Base-by-base conservation (phyloP, 23 tunicate genomes). In the Styela clava region DNA sequence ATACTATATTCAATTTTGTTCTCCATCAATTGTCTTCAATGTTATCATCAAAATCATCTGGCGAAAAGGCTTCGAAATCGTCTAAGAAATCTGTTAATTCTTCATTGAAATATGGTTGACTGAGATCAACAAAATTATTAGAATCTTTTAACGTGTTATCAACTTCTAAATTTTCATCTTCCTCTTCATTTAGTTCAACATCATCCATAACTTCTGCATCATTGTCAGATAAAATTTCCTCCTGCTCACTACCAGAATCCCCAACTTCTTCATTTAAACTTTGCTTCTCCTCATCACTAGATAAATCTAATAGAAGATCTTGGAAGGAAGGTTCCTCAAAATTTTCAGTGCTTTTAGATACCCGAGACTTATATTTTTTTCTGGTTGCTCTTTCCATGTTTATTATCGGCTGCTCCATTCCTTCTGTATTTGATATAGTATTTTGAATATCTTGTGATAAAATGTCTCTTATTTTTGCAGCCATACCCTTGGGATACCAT, bases 401-500 rank as follows among this genome's bases (percentile, higher is more conserved):
- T 44, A 44, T 5, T 44, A 44, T 44, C 12, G 56, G 56, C 12
- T 44, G 56, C 56, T 44, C 56, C 12, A 44, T 44, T 44, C 56
- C 56, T 44, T 7, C 56, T 5, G 56, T 44, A 44, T 44, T 1
- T 0, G 65, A 52, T 37, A 76, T 73, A 33, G 63, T 74, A 68
- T 74, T 80, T 28, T 52, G 64, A 22, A 86, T 63, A 74, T 86
- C 90, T 64, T 72, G 61, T 25, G 85, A 35, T 19, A 86, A 37
- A 32, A 71, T 34, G 31, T 81, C 79, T 0, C 90, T 81, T 20
- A 86, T 79, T 68, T 85, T 74, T 3, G 85, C 27, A 23, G 87
- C 30, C 51, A 86, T 82, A 36, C 82, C 78, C 18, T 85, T 83
- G 0, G 65, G 61, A 32, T 85, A 36, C 97, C 97, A 91, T 9